Evolutionary conservation across 2,113 vertebrate genomes (phyloP).

Genomic region (Tetrax tetrax): DNA sequence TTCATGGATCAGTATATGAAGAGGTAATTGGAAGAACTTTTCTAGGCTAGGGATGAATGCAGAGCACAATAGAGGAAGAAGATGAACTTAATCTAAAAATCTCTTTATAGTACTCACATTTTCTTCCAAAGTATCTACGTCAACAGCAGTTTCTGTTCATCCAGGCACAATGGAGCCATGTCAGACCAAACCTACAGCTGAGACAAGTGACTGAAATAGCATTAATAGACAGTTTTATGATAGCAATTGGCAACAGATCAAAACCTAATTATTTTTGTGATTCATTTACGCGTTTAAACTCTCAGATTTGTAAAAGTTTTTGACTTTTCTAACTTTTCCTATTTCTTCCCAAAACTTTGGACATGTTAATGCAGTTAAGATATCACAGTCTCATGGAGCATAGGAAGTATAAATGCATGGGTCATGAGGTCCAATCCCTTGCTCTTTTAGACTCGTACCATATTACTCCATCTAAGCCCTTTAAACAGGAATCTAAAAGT

Average conservation of each 20-base stretch:
- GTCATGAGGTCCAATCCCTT: neutral
- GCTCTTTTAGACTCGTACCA: neutral
- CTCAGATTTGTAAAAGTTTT: neutral
- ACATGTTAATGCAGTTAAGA: neutral
- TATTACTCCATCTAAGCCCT: neutral
- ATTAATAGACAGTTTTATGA: neutral
- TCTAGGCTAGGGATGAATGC: neutral
- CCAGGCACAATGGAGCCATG: neutral
- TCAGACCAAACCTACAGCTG: neutral
- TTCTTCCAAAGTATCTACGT: neutral
- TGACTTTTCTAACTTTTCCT: neutral
- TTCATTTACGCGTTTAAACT: neutral
- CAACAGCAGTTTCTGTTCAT: slow-evolving; percentile 1
- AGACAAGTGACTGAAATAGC: neutral
- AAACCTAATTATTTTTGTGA: neutral
- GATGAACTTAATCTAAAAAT: neutral
- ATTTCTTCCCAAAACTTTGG: neutral
- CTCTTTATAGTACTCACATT: neutral
- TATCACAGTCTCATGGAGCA: neutral
- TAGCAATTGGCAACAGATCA: neutral
- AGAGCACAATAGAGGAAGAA: slow-evolving; percentile 7
- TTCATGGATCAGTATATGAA: slow-evolving; percentile 28
- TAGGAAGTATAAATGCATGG: neutral
- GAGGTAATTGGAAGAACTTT: slow-evolving; percentile 42
- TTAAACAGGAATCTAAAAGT: neutral